Evolutionary conservation across 2,888 invertebrate species (phyloP).

Genomic region (Penaeus monodon): DNA sequence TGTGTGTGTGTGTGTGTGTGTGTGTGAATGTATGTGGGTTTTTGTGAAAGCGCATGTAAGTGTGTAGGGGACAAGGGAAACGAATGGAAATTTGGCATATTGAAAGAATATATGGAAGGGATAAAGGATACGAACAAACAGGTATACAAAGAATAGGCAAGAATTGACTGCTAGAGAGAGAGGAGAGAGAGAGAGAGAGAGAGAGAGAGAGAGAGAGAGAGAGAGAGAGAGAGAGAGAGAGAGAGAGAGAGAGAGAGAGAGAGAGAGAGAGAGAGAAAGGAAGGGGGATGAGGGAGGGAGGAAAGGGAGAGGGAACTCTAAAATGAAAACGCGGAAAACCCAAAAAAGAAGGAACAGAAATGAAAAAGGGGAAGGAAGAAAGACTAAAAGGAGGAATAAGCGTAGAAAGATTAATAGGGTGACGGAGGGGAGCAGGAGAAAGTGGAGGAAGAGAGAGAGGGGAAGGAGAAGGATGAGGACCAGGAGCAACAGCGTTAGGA

Average conservation of each 20-base stretch:
- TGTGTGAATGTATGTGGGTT: too few species aligned
- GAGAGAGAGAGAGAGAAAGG: background rate
- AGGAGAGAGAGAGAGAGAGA: background rate
- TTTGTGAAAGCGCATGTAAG: too few species aligned
- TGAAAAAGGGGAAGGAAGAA: background rate
- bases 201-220: background rate
- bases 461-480: background rate
- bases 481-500: background rate
- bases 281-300: background rate
- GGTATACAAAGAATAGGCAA: background rate
- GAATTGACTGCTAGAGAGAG: background rate
- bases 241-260: background rate
- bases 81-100: background rate
- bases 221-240: constrained; percentile 1
- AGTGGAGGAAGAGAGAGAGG: background rate
- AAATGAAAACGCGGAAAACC: background rate
- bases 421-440: background rate
- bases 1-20: too few species aligned
- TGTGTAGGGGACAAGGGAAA: too few species aligned
- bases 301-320: background rate
- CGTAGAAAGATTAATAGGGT: background rate
- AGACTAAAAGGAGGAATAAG: background rate
- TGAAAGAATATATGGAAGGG: background rate
- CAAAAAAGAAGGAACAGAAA: background rate
- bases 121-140: background rate